Evolutionary conservation across 2,113 vertebrate genomes (phyloP).

Genomic region (Ondatra zibethicus): DNA sequence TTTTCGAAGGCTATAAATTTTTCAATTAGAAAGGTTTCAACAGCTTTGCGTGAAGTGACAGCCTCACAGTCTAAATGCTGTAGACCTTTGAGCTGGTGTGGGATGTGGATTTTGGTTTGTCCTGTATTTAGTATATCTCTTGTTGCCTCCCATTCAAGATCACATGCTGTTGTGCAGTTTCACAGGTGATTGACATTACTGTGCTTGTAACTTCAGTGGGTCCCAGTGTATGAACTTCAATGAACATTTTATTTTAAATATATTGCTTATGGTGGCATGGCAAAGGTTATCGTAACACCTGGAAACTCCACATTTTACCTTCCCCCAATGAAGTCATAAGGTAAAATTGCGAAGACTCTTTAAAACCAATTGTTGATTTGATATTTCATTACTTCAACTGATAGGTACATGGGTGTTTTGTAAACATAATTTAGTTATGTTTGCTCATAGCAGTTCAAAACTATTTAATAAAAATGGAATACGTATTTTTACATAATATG

Average conservation of each 20-base stretch:
- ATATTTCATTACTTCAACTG: not conserved
- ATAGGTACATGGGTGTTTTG: not conserved
- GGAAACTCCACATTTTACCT: not conserved
- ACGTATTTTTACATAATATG: not conserved
- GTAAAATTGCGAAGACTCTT: not conserved
- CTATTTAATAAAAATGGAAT: not conserved
- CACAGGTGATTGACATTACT: not conserved
- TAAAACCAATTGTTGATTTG: not conserved
- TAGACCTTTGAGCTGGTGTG: not conserved
- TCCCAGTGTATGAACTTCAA: not conserved
- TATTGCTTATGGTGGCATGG: not conserved
- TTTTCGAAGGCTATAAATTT: constrained; percentile 12
- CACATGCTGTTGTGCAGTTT: not conserved
- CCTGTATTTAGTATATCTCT: not conserved
- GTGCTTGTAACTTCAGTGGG: not conserved
- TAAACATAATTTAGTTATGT: not conserved
- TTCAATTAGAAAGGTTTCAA: constrained; percentile 22
- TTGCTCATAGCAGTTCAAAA: not conserved
- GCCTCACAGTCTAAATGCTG: too few species aligned
- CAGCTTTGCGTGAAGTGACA: not conserved
- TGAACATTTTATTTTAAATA: not conserved
- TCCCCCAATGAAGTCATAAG: not conserved
- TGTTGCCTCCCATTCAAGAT: not conserved
- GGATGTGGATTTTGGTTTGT: not conserved
- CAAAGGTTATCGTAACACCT: not conserved